A percentile compares a stretch with the other conserved stretches of the same genome.
Evolutionary conservation across 2,113 vertebrate genomes (phyloP).

Genomic region (Corythoichthys haematopterus): DNA sequence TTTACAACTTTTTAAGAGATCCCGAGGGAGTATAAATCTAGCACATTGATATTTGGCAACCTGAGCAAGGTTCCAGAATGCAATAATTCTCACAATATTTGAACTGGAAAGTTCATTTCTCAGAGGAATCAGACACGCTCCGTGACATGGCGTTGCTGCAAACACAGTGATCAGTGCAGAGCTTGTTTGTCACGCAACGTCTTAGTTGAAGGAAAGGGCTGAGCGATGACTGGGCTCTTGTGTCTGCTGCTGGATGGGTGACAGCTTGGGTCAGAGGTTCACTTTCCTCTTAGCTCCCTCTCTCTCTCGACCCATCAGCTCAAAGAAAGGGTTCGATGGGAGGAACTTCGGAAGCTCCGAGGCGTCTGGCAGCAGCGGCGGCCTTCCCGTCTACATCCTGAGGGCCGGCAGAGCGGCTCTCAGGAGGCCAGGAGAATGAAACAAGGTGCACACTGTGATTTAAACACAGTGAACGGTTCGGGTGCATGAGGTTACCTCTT

Average conservation of each 20-base stretch:
- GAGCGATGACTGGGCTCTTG: slow-evolving; percentile 44
- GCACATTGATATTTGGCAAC: background rate
- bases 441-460: slow-evolving; percentile 73
- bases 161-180: slow-evolving; percentile 17
- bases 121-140: slow-evolving; percentile 20
- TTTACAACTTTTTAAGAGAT: background rate
- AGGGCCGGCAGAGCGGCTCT: slow-evolving; percentile 50
- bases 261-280: slow-evolving; percentile 57
- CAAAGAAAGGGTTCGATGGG: slow-evolving; percentile 49
- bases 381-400: slow-evolving; percentile 66
- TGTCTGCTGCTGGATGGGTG: slow-evolving; percentile 52
- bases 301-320: slow-evolving; percentile 37
- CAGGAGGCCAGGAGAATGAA: slow-evolving; percentile 44
- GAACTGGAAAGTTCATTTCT: slow-evolving; percentile 8
- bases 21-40: background rate
- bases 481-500: slow-evolving; percentile 51
- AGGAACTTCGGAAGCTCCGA: slow-evolving; percentile 46
- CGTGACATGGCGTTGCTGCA: slow-evolving; percentile 5
- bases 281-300: slow-evolving; percentile 34
- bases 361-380: slow-evolving; percentile 48
- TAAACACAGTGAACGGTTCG: slow-evolving; percentile 23
- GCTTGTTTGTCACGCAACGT: slow-evolving; percentile 21
- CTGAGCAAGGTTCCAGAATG: background rate
- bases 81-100: slow-evolving; percentile 25
- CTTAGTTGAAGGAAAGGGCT: slow-evolving; percentile 10